Percentiles rank a stretch among this genome's conserved stretches.
Evolutionary conservation across 2,113 vertebrate genomes (phyloP).

Genomic region (Crotophaga sulcirostris): DNA sequence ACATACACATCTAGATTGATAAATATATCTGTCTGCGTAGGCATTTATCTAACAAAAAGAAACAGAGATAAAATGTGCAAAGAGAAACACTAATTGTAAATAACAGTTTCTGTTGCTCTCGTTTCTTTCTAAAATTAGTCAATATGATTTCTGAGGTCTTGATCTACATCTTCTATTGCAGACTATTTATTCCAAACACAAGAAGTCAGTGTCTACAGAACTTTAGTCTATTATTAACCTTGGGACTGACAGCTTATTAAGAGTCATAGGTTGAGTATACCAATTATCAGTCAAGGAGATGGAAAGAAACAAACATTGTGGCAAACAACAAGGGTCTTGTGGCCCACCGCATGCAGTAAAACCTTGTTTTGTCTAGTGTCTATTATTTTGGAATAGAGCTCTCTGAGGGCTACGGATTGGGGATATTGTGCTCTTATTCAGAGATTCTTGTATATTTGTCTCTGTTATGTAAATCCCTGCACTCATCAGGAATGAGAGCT

Average conservation of each 20-base stretch:
- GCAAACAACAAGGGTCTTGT: background rate
- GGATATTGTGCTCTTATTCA: background rate
- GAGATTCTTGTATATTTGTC: background rate
- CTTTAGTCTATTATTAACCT: slow-evolving; percentile 35
- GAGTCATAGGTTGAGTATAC: slow-evolving; percentile 51
- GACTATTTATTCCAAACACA: slow-evolving; percentile 32
- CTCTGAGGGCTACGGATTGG: background rate
- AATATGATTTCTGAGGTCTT: slow-evolving; percentile 48
- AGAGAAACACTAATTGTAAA: slow-evolving; percentile 44
- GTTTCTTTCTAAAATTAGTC: slow-evolving; percentile 26
- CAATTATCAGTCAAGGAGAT: slow-evolving; percentile 39
- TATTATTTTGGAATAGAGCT: background rate
- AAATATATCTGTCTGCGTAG: slow-evolving; percentile 2
- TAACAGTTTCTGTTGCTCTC: background rate
- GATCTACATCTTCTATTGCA: slow-evolving; percentile 30
- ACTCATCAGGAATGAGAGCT: background rate
- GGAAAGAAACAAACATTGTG: slow-evolving; percentile 20
- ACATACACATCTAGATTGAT: background rate
- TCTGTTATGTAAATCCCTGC: slow-evolving; percentile 47
- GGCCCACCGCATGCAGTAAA: background rate
- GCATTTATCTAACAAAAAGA: slow-evolving; percentile 38
- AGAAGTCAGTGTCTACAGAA: slow-evolving; percentile 3
- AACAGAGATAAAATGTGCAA: background rate
- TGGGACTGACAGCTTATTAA: slow-evolving; percentile 34
- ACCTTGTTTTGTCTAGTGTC: background rate